These are phyloP conservation scores for Ptiloglossa arizonensis DNA, from an alignment of 1,140 invertebrate species.

Conservation along the genomic window DNA sequence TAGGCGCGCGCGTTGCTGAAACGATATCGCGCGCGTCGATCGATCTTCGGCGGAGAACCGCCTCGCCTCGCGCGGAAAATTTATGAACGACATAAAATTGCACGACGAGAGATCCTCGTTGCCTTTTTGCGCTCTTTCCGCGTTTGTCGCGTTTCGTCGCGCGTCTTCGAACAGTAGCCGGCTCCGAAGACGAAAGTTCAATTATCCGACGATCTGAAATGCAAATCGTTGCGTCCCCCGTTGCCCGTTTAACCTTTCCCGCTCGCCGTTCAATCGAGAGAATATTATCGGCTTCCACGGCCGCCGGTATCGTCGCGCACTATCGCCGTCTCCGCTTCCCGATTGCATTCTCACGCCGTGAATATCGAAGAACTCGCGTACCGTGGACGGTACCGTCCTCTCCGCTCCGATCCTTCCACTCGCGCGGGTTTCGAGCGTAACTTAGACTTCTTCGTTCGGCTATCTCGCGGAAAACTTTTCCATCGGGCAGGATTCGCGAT, in stretches of 20 bases:
- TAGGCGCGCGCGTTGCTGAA: neutral
- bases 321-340: slow-evolving; percentile 37
- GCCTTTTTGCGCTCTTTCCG: neutral
- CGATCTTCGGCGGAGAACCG: neutral
- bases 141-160: neutral
- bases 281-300: slow-evolving; percentile 22
- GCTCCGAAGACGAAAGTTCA: slow-evolving; percentile 9
- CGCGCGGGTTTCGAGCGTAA: neutral
- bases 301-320: slow-evolving; percentile 37
- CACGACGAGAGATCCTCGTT: neutral
- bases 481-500: slow-evolving; percentile 13
- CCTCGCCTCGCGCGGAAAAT: neutral
- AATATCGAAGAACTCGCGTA: slow-evolving; percentile 20
- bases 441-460: neutral
- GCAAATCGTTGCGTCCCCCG: neutral
- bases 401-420: neutral
- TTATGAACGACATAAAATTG: neutral
- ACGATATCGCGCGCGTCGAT: slow-evolving; percentile 6
- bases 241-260: slow-evolving; percentile 33
- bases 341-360: slow-evolving; percentile 55
- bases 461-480: slow-evolving; percentile 34
- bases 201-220: neutral
- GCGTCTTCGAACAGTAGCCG: neutral
- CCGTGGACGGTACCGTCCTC: slow-evolving; percentile 28
- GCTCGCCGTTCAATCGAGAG: slow-evolving; percentile 9